Percentiles rank a stretch among this genome's conserved stretches.
phyloP scores from a whole-genome alignment of 2,113 vertebrate genomes.

The Pundamilia nyererei region DNA sequence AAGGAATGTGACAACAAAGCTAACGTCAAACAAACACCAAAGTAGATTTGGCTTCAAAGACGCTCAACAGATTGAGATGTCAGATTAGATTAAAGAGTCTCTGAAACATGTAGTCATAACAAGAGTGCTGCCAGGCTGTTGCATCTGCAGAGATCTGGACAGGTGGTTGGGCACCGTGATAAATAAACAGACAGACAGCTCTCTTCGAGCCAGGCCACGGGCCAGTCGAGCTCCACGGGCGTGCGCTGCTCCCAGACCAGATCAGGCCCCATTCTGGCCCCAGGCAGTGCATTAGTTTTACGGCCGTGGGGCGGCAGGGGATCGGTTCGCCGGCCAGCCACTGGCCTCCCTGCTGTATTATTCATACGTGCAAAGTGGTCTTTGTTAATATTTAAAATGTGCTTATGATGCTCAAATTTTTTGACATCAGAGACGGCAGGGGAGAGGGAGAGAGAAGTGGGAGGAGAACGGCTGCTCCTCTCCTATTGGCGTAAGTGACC shows the following conservation, averaged over 20 bases:
- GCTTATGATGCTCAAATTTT: constrained; percentile 74
- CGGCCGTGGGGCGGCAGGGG: constrained; percentile 56
- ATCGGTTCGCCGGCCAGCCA: constrained; percentile 67
- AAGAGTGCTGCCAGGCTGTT: constrained; percentile 51
- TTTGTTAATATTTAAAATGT: constrained; percentile 82
- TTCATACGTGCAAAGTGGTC: constrained; percentile 79
- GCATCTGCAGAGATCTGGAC: constrained; percentile 50
- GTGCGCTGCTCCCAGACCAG: constrained; percentile 24
- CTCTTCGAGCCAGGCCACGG: constrained; percentile 13
- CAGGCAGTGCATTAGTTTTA: constrained; percentile 79
- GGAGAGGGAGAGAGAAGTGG: constrained; percentile 36
- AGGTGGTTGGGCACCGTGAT: constrained; percentile 30
- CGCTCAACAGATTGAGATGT: constrained; percentile 62
- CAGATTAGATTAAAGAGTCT: constrained; percentile 59
- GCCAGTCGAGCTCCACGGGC: constrained; percentile 21
- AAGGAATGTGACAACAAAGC: constrained; percentile 46
- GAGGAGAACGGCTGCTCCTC: constrained; percentile 33
- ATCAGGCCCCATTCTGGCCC: constrained; percentile 42
- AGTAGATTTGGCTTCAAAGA: constrained; percentile 56
- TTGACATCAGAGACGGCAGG: constrained; percentile 52
- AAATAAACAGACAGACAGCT: constrained; percentile 28
- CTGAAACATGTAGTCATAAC: constrained; percentile 59
- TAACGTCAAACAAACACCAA: constrained; percentile 36
- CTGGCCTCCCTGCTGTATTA: constrained; percentile 75
- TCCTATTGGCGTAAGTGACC: constrained; percentile 27